Percentiles rank a stretch among this genome's conserved stretches.
phyloP scores from a whole-genome alignment of 2,113 vertebrate genomes.

The Leptosomus discolor region DNA sequence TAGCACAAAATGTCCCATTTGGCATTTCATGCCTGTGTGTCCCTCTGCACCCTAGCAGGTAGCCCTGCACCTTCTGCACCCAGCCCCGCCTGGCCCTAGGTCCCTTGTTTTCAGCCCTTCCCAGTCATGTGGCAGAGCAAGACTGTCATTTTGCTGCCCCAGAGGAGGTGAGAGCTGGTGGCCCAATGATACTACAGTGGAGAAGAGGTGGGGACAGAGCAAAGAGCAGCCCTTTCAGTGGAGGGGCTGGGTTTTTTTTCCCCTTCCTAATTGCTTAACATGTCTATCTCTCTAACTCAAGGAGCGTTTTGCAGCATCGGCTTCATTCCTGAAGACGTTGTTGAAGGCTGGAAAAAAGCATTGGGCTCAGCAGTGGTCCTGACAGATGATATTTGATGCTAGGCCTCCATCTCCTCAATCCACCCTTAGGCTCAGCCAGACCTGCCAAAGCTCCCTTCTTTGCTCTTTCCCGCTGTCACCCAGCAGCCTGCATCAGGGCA shows the following conservation, averaged over 20 bases:
- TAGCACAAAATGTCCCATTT: rapidly evolving
- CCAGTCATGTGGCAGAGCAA: rapidly evolving
- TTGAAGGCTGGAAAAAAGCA: slow-evolving; percentile 51
- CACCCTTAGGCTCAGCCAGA: slow-evolving; percentile 77
- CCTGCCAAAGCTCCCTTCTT: slow-evolving; percentile 77
- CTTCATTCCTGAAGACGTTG: slow-evolving; percentile 45
- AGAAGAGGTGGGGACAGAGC: not conserved
- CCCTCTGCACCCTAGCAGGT: rapidly evolving
- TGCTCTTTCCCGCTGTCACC: slow-evolving; percentile 83
- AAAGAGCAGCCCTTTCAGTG: not conserved
- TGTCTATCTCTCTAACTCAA: not conserved
- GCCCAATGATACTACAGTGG: rapidly evolving
- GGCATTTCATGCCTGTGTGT: rapidly evolving
- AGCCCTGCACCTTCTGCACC: not conserved
- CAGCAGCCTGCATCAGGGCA: slow-evolving; percentile 80
- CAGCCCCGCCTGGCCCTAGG: not conserved
- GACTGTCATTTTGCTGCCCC: not conserved
- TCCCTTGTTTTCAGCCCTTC: not conserved
- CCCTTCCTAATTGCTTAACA: not conserved
- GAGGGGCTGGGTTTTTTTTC: not conserved
- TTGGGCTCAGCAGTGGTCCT: slow-evolving; percentile 75
- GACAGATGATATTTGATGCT: slow-evolving; percentile 74
- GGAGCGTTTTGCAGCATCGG: not conserved
- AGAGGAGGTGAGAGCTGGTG: not conserved
- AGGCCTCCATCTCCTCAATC: slow-evolving; percentile 59